Percentiles rank a stretch among this genome's conserved stretches.
Conservation (phyloP, 2,888 invertebrate species). For the Rhodophaea formosa region DNA sequence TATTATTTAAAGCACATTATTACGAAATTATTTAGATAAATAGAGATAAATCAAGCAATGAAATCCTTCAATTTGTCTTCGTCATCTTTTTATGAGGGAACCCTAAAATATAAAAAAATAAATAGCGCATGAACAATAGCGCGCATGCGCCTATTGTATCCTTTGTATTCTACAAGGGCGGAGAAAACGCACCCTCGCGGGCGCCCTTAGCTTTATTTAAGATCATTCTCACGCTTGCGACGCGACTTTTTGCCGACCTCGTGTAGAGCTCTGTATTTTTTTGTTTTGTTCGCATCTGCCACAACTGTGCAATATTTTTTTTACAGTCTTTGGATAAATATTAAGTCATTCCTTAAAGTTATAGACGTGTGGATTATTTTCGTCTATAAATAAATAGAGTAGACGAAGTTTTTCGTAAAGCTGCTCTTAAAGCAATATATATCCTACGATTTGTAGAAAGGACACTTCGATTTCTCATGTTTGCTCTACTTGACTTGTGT, state of each 20-base stretch:
- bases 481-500: no score
- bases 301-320: background rate
- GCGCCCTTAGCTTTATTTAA: slow-evolving; percentile 14
- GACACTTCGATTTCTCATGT: no score
- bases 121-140: slow-evolving; percentile 14
- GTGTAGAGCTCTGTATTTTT: no score
- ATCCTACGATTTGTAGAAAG: no score
- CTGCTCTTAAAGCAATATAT: no score
- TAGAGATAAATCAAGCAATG: background rate
- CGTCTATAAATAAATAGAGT: no score
- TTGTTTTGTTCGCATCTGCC: background rate
- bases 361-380: no score
- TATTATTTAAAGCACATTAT: no score
- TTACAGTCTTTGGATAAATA: background rate
- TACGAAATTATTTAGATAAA: background rate
- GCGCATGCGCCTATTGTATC: slow-evolving; percentile 27
- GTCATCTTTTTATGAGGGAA: slow-evolving; percentile 1
- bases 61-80: slow-evolving; percentile 13
- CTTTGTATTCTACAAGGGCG: slow-evolving; percentile 21
- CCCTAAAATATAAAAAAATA: slow-evolving; percentile 2
- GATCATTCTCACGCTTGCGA: slow-evolving; percentile 31
- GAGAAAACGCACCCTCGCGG: slow-evolving; percentile 14
- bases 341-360: background rate
- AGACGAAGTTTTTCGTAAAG: no score
- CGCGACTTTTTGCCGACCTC: slow-evolving; percentile 7